A percentile compares a stretch with the other conserved stretches of the same genome.
These are phyloP conservation scores for Illadopsis cleaveri DNA, from an alignment of 2,113 vertebrate species.

Conservation along the genomic window DNA sequence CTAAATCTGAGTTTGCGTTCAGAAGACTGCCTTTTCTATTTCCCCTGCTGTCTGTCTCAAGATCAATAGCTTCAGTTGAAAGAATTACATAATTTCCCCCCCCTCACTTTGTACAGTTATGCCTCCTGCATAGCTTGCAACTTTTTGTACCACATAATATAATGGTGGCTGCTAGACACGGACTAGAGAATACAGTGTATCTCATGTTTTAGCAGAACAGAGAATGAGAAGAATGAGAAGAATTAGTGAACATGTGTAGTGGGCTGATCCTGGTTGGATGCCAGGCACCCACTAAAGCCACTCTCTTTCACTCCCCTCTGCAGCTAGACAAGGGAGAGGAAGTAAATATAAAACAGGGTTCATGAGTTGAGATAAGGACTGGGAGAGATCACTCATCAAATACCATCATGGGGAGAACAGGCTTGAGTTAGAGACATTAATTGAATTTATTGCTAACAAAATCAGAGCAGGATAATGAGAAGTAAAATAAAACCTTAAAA, in stretches of 20 bases:
- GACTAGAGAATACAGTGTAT: neutral
- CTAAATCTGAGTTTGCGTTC: neutral
- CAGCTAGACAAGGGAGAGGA: neutral
- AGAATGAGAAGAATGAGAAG: neutral
- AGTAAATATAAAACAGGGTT: neutral
- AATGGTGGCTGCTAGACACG: neutral
- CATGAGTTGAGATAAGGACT: neutral
- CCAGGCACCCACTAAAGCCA: neutral
- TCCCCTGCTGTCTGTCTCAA: neutral
- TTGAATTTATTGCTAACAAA: neutral
- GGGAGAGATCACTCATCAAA: neutral
- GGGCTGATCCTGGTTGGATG: neutral
- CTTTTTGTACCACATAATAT: neutral
- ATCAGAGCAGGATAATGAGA: neutral
- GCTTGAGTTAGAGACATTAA: neutral
- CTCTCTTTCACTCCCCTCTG: neutral
- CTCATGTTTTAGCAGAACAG: neutral
- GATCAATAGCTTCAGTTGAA: neutral
- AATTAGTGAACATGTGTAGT: neutral
- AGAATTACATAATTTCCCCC: neutral
- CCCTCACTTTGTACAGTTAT: neutral
- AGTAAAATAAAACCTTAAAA: neutral
- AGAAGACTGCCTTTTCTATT: neutral
- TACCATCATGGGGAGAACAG: neutral
- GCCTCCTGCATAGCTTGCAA: neutral